Conservation (phyloP, 2,888 invertebrate species). For the Osmoderma eremita region DNA sequence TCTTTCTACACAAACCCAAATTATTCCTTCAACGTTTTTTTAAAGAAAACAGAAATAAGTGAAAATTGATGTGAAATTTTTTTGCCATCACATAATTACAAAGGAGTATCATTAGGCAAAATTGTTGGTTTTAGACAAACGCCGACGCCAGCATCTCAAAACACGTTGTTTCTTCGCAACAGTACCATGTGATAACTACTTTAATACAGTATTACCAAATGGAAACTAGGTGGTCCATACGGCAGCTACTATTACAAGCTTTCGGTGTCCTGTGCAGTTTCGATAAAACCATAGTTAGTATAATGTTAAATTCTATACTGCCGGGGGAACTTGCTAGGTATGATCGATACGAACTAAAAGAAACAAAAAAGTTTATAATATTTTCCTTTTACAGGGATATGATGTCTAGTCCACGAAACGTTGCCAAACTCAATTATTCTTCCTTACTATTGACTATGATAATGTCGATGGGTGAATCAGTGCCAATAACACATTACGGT, state of each 20-base stretch:
- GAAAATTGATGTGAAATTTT: no score
- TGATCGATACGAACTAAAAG: no score
- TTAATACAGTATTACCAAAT: conserved; percentile 95
- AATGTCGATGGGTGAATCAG: conserved; percentile 88
- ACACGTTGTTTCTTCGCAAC: conserved; percentile 84
- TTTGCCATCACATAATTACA: no score
- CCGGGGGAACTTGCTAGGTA: conserved; percentile 91
- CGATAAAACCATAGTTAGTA: conserved; percentile 81
- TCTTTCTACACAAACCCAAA: no score
- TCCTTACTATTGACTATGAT: conserved; percentile 87
- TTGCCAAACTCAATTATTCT: conserved; percentile 83
- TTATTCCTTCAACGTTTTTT: no score
- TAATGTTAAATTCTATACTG: conserved; percentile 86
- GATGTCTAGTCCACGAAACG: conserved; percentile 80
- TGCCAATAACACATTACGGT: conserved; percentile 92
- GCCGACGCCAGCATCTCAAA: conserved; percentile 90
- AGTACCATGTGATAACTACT: conserved; percentile 84
- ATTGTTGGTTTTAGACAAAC: conserved; percentile 75
- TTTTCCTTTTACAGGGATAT: conserved; percentile 70
- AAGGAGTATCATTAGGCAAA: no score
- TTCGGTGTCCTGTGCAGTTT: conserved; percentile 90
- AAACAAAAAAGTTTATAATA: neutral
- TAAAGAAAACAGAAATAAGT: no score
- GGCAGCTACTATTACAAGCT: conserved; percentile 83
- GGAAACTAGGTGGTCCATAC: conserved; percentile 89